These are phyloP conservation scores for Oryzias javanicus DNA, from an alignment of 2,113 vertebrate genomes.

Conservation along the genomic window DNA sequence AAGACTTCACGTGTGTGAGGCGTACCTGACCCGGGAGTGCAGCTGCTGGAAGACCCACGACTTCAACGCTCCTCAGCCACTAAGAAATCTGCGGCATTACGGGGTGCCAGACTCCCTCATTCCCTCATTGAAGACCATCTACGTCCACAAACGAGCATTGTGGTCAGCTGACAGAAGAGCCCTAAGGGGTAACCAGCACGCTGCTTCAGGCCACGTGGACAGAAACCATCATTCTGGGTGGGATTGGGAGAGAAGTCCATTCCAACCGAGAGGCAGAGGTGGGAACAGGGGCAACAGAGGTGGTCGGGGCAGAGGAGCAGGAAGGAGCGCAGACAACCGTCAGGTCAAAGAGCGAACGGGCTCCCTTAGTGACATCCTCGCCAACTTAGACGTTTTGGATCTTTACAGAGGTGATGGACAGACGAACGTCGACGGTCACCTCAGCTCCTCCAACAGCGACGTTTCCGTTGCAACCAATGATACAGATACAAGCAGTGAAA, in stretches of 20 bases:
- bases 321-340: background rate
- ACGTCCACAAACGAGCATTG: constrained; percentile 62
- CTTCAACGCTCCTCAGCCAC: constrained; percentile 61
- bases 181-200: background rate
- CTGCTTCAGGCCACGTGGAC: background rate
- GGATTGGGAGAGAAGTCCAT: background rate
- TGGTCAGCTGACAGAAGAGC: background rate
- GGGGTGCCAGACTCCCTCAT: constrained; percentile 47
- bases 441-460: background rate
- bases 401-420: background rate
- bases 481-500: background rate
- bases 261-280: constrained; percentile 11
- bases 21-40: constrained; percentile 46
- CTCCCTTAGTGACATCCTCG: background rate
- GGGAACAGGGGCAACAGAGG: background rate
- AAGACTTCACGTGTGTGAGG: constrained; percentile 72
- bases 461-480: background rate
- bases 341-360: fast-evolving
- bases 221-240: fast-evolving
- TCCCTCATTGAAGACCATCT: constrained; percentile 40
- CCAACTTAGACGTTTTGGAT: fast-evolving
- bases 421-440: background rate
- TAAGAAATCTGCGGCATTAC: constrained; percentile 41
- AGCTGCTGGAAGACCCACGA: constrained; percentile 60
- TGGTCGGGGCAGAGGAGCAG: background rate